Base-by-base conservation (phyloP, 2,113 vertebrate species). In the Cheirogaleus medius region DNA sequence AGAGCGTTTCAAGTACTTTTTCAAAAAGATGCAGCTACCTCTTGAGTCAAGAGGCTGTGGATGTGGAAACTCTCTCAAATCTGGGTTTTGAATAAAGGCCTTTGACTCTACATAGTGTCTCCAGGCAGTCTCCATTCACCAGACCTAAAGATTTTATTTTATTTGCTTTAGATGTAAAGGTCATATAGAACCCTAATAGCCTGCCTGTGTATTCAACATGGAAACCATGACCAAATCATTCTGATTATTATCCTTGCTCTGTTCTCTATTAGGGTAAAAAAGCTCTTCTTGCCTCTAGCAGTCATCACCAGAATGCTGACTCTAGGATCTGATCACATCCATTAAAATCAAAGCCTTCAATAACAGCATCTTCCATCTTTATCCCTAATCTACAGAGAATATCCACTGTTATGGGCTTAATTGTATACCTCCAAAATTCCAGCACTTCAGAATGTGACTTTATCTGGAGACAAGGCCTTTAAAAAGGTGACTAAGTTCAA, bases 91-190 rank as follows among this genome's bases (percentile, higher is more conserved):
- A 32, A 27, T 58, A 14, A 68, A 25, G 23, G 3, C 9, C 14
- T 27, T 49, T 81, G 44, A 54, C 82, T 97, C 49, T 56, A 74
- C 3, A 77, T 66, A 27, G 78, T 54, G 78, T 64, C 63, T 88
- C 63, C 71, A 85, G 54, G 39, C 68, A 77, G 49, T 90, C 78
- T 94, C 56, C 47, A 94, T 74, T 80, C 27, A 84, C 2, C 11
- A 69, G n/a, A 74, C 21, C 44, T 60, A 84, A 92, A 76, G 42
- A 6, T 58, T 94, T 85, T 88, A 73, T 82, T 81, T 42, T 49
- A 47, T 64, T 60, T 74, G 14, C 18, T 96, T 98, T 56, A 82
- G 17, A 71, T 94, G 39, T 39, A 64, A 97, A 71, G 23, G 29
- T 77, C 29, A 96, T 52, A 64, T 25, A 82, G 11, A 21, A 87